Evolutionary conservation across 2,797 vertebrate genomes (phyloP).

Genomic region (Oceanodroma leucorhoa): DNA sequence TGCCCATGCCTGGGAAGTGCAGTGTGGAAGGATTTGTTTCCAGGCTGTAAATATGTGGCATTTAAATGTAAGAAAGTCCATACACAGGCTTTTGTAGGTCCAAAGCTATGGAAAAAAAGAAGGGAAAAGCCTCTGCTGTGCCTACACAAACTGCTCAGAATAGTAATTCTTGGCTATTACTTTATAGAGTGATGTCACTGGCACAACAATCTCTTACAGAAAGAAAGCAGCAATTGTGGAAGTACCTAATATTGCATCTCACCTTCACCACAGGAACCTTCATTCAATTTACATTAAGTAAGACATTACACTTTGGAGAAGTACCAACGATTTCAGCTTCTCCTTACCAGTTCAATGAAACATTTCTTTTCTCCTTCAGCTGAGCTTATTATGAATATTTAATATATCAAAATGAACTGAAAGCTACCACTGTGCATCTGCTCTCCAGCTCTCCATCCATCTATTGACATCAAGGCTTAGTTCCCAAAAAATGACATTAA

Average conservation of each 20-base stretch:
- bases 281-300: neutral
- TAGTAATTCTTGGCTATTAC: neutral
- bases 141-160: neutral
- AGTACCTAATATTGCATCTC: neutral
- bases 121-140: neutral
- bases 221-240: neutral
- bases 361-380: neutral
- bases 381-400: constrained; percentile 25
- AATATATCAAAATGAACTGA: constrained; percentile 18
- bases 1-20: neutral
- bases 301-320: neutral
- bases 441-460: neutral
- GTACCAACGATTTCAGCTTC: neutral
- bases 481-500: constrained; percentile 6
- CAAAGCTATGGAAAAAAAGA: neutral
- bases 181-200: neutral
- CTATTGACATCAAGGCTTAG: neutral
- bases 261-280: neutral
- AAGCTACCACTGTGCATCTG: constrained; percentile 32
- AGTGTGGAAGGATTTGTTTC: neutral
- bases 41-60: neutral
- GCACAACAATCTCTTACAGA: neutral
- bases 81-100: neutral
- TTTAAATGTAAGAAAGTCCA: neutral
- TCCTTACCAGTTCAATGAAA: neutral